Evolutionary conservation across 1,140 invertebrate genomes (phyloP).

Genomic region (Spodoptera frugiperda): DNA sequence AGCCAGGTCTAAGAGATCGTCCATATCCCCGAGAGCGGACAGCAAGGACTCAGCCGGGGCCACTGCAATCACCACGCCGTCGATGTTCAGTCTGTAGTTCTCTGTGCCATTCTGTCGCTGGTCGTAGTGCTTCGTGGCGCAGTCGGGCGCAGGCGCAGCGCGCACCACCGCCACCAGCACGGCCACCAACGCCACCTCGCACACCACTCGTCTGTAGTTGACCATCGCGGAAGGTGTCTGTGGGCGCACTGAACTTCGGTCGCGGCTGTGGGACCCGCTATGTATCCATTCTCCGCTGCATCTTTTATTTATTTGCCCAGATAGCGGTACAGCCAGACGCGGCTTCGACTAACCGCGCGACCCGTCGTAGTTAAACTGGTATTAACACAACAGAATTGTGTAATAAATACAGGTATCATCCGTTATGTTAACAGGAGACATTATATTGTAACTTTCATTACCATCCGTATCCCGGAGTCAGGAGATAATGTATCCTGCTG

Average conservation of each 20-base stretch:
- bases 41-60: constrained; percentile 87
- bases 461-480: neutral
- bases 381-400: constrained; percentile 64
- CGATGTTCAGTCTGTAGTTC: constrained; percentile 89
- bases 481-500: neutral
- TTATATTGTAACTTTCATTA: constrained; percentile 14
- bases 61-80: constrained; percentile 88
- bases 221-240: constrained; percentile 76
- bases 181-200: constrained; percentile 69
- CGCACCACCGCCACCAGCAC: constrained; percentile 51
- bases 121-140: constrained; percentile 85
- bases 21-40: constrained; percentile 72
- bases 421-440: constrained; percentile 28
- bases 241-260: constrained; percentile 68
- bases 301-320: constrained; percentile 84
- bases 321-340: constrained; percentile 80
- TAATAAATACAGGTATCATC: constrained; percentile 52
- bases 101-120: constrained; percentile 90
- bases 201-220: constrained; percentile 81
- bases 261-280: constrained; percentile 66
- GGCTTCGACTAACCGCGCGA: constrained; percentile 63
- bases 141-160: constrained; percentile 66
- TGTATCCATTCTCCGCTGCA: constrained; percentile 77
- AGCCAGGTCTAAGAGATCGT: constrained; percentile 65
- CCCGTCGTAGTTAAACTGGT: constrained; percentile 75